Evolutionary conservation across 1,140 invertebrate genomes (phyloP).

Genomic region (Manduca sexta): DNA sequence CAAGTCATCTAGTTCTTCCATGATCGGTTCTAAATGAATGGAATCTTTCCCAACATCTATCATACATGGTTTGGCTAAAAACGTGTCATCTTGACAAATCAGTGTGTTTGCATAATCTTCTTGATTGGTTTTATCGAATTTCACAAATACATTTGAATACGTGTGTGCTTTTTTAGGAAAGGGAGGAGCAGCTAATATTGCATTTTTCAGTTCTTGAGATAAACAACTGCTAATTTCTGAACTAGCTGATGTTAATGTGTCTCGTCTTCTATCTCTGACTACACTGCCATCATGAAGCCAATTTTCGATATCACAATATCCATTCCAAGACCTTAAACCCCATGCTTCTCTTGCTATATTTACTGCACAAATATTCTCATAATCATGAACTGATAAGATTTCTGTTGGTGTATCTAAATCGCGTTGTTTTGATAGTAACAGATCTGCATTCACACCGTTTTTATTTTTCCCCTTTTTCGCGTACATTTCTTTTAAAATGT

Average conservation of each 20-base stretch:
- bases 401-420: conserved; percentile 75
- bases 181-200: conserved; percentile 57
- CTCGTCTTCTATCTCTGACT: conserved; percentile 73
- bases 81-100: conserved; percentile 71
- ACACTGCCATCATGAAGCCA: conserved; percentile 78
- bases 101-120: conserved; percentile 75
- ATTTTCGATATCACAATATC: conserved; percentile 78
- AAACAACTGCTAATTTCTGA: conserved; percentile 67
- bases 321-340: conserved; percentile 80
- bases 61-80: conserved; percentile 74
- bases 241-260: conserved; percentile 74
- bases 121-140: conserved; percentile 59
- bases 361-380: conserved; percentile 79
- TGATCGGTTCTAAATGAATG: conserved; percentile 74
- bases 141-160: conserved; percentile 61
- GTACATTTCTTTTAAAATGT: conserved; percentile 72
- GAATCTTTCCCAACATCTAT: conserved; percentile 73
- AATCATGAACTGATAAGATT: conserved; percentile 78
- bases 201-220: conserved; percentile 60
- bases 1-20: conserved; percentile 75
- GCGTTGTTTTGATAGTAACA: conserved; percentile 44
- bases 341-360: conserved; percentile 79
- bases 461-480: conserved; percentile 65
- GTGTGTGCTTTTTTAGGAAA: conserved; percentile 61
- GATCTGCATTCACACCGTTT: conserved; percentile 34